Evolutionary conservation across 2,113 vertebrate genomes (phyloP).

Genomic region (Ophiodon elongatus): DNA sequence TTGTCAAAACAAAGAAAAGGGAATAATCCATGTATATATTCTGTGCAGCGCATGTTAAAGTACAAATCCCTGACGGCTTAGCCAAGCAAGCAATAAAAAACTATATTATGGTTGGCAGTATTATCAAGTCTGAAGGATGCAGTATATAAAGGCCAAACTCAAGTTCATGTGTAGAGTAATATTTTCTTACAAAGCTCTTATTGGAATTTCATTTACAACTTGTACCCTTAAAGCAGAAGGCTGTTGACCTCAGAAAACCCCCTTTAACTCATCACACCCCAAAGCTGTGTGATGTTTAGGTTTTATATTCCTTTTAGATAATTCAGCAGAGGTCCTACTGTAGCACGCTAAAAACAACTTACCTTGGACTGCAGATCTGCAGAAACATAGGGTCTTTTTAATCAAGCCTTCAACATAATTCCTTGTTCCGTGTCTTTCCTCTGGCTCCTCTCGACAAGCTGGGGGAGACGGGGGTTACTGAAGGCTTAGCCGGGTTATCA

Average conservation of each 20-base stretch:
- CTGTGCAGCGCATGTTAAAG: conserved; percentile 22
- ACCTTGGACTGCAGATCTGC: conserved; percentile 28
- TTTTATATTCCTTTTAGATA: conserved; percentile 19
- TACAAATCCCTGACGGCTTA: conserved; percentile 39
- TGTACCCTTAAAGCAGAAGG: conserved; percentile 27
- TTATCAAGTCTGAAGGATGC: conserved; percentile 48
- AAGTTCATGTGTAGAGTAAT: conserved; percentile 32
- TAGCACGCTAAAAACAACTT: conserved; percentile 40
- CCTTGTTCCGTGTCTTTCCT: conserved; percentile 55
- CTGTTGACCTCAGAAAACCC: conserved; percentile 25
- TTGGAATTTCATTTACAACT: conserved; percentile 40
- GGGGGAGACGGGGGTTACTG: conserved; percentile 50
- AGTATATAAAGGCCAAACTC: conserved; percentile 42
- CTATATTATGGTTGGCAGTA: conserved; percentile 24
- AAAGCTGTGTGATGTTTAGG: conserved; percentile 19
- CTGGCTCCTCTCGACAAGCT: conserved; percentile 46
- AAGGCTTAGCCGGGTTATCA: conserved; percentile 78
- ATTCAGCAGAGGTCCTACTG: conserved; percentile 20
- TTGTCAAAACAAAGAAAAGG: conserved; percentile 33
- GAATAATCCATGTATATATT: conserved; percentile 40
- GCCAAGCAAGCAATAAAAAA: conserved; percentile 43
- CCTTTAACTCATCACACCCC: conserved; percentile 30
- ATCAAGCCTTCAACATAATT: conserved; percentile 68
- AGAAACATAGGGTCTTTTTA: conserved; percentile 55
- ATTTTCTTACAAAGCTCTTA: conserved; percentile 54